Conservation (phyloP, 2,888 invertebrate genomes). For the Cosmopolites sordidus region DNA sequence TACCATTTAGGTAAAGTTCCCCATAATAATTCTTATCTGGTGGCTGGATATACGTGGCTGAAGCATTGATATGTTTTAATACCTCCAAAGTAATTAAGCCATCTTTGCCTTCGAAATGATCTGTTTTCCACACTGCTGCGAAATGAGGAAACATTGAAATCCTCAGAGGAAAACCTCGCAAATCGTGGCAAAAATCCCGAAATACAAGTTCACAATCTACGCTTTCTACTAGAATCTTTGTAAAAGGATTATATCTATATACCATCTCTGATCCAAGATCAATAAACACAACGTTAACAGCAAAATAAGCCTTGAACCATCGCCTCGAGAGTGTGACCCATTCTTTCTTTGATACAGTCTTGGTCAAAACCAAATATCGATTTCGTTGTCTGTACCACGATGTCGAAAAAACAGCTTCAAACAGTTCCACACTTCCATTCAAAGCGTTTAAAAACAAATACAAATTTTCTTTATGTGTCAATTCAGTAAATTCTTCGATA, state of each 20-base stretch:
- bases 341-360: too few species aligned
- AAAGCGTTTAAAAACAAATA: too few species aligned
- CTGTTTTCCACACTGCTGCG: slow-evolving; percentile 2
- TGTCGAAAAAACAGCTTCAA: too few species aligned
- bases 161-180: slow-evolving; percentile 4
- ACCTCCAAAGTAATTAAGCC: slow-evolving; percentile 3
- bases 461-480: too few species aligned
- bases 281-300: too few species aligned
- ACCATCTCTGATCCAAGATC: too few species aligned
- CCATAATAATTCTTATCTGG: slow-evolving; percentile 1
- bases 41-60: not conserved
- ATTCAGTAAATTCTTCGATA: too few species aligned
- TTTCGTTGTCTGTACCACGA: too few species aligned
- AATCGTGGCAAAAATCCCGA: not conserved
- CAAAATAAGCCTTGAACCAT: too few species aligned
- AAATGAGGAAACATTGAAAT: slow-evolving; percentile 6
- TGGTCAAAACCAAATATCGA: too few species aligned
- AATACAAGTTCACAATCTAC: not conserved
- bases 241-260: slow-evolving; percentile 9
- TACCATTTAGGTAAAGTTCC: not conserved
- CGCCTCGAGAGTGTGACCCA: too few species aligned
- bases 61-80: slow-evolving; percentile 5
- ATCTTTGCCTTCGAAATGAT: slow-evolving; percentile 3
- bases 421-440: too few species aligned
- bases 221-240: not conserved